Percentiles rank a stretch among this genome's conserved stretches.
These are phyloP conservation scores for Sarcophaga carnaria DNA, from an alignment of 2,888 invertebrate species.

Conservation along the genomic window DNA sequence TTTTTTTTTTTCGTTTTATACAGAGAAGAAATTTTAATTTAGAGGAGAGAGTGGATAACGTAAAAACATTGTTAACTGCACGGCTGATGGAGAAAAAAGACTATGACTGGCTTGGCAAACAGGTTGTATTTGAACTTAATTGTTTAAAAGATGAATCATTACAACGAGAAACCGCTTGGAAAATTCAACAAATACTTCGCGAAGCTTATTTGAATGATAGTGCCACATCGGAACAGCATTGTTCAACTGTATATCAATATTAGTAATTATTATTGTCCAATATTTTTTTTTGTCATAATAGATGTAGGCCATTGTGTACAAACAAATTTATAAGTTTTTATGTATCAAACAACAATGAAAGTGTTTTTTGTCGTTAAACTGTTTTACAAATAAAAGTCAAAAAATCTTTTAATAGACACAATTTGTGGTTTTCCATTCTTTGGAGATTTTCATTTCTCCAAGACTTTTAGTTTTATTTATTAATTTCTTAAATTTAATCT, in stretches of 20 bases:
- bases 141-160: constrained; percentile 23
- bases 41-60: not conserved
- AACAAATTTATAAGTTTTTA: too few relatives aligned
- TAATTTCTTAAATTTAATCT: too few relatives aligned
- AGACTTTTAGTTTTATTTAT: too few relatives aligned
- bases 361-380: too few relatives aligned
- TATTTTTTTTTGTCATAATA: too few relatives aligned
- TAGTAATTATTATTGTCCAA: too few relatives aligned
- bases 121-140: constrained; percentile 42
- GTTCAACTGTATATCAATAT: not conserved
- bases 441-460: too few relatives aligned
- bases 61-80: not conserved
- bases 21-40: not conserved
- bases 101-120: constrained; percentile 47
- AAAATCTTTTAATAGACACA: too few relatives aligned
- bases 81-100: not conserved
- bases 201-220: constrained; percentile 10
- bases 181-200: constrained; percentile 45
- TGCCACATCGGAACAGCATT: not conserved
- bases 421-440: too few relatives aligned
- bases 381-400: too few relatives aligned
- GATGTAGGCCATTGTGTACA: too few relatives aligned
- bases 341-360: too few relatives aligned
- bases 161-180: constrained; percentile 43
- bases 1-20: not conserved